These are phyloP conservation scores for Thermophis baileyi DNA, from an alignment of 2,113 vertebrate genomes.

Conservation along the genomic window DNA sequence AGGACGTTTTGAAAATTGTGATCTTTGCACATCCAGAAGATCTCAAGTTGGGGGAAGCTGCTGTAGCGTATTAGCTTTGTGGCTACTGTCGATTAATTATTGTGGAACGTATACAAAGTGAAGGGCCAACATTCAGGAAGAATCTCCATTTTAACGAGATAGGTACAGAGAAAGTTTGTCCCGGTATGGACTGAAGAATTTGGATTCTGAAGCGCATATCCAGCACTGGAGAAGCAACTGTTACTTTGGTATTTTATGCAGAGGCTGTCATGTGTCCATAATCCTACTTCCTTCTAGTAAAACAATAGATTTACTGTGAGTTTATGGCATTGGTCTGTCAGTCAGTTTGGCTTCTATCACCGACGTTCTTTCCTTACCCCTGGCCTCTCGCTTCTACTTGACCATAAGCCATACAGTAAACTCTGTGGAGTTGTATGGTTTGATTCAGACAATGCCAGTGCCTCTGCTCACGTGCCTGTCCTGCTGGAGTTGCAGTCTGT, in stretches of 20 bases:
- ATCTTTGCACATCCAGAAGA: not conserved
- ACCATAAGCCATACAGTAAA: slow-evolving; percentile 61
- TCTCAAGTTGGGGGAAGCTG: not conserved
- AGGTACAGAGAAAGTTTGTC: not conserved
- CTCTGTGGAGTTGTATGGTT: slow-evolving; percentile 52
- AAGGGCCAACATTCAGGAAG: slow-evolving; percentile 15
- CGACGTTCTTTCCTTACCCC: slow-evolving; percentile 55
- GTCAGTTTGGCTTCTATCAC: slow-evolving; percentile 54
- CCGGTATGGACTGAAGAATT: slow-evolving; percentile 23
- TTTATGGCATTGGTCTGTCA: slow-evolving; percentile 54
- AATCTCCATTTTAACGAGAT: not conserved
- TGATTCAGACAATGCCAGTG: slow-evolving; percentile 54
- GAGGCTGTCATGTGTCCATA: slow-evolving; percentile 58
- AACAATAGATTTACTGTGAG: slow-evolving; percentile 65
- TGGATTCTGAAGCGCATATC: slow-evolving; percentile 22
- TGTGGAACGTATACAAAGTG: not conserved
- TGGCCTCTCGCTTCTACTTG: slow-evolving; percentile 66
- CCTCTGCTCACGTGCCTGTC: slow-evolving; percentile 53
- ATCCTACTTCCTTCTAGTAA: slow-evolving; percentile 55
- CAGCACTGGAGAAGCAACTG: slow-evolving; percentile 2
- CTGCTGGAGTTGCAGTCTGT: slow-evolving; percentile 47
- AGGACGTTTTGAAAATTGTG: not conserved
- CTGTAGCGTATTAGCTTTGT: not conserved
- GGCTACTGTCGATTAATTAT: not conserved
- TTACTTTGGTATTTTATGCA: slow-evolving; percentile 36